phyloP scores from a whole-genome alignment of 2,888 invertebrate genomes.

The Oscheius sp. region DNA sequence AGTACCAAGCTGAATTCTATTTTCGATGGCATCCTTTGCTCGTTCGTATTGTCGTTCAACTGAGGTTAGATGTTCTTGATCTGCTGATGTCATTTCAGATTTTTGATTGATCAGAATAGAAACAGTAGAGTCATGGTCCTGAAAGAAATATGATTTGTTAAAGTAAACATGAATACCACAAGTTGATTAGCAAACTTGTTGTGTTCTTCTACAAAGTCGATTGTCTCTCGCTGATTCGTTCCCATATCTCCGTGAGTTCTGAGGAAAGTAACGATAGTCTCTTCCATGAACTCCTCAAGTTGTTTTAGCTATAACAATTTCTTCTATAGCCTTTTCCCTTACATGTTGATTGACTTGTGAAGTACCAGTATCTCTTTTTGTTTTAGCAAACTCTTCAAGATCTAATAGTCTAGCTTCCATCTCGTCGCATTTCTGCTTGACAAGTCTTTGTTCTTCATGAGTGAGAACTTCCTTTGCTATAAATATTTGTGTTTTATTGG shows the following conservation, averaged over 20 bases:
- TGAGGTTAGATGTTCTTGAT: slow-evolving; percentile 36
- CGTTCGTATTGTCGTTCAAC: slow-evolving; percentile 54
- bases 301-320: slow-evolving; percentile 26
- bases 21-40: slow-evolving; percentile 58
- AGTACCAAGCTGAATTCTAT: slow-evolving; percentile 59
- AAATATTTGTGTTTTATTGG: slow-evolving; percentile 4
- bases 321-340: neutral
- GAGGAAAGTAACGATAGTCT: slow-evolving; percentile 58
- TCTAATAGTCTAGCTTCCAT: slow-evolving; percentile 50
- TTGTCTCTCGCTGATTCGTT: slow-evolving; percentile 41
- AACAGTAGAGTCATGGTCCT: slow-evolving; percentile 57
- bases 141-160: neutral
- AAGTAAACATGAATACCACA: slow-evolving; percentile 30
- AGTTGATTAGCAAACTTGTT: slow-evolving; percentile 57
- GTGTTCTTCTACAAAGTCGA: slow-evolving; percentile 56
- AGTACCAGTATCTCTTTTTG: slow-evolving; percentile 49
- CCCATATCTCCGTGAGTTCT: slow-evolving; percentile 60
- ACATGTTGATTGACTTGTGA: slow-evolving; percentile 34
- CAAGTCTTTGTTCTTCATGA: slow-evolving; percentile 51
- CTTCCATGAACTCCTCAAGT: slow-evolving; percentile 55
- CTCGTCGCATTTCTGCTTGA: slow-evolving; percentile 45
- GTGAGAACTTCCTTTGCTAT: slow-evolving; percentile 48
- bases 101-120: slow-evolving; percentile 43
- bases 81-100: slow-evolving; percentile 45
- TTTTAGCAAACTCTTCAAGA: slow-evolving; percentile 56